Percentiles rank a stretch among this genome's conserved stretches.
These are phyloP conservation scores for Heliconius charithonia DNA, from an alignment of 2,888 invertebrate species.

Conservation along the genomic window DNA sequence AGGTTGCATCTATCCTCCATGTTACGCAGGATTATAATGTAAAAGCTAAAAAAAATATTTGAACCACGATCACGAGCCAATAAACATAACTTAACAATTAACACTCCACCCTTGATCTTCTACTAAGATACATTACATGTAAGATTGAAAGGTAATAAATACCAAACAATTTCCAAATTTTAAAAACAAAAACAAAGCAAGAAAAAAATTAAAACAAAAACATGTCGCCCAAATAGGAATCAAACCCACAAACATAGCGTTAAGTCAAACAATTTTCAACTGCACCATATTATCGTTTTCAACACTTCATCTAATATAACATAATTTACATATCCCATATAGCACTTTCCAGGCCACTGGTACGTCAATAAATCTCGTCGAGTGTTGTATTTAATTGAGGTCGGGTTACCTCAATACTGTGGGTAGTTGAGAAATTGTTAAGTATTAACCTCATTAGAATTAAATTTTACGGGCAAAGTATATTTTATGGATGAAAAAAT, in stretches of 20 bases:
- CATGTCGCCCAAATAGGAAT: not conserved
- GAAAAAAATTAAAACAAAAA: no score
- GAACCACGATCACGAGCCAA: no score
- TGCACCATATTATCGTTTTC: not conserved
- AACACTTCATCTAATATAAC: not conserved
- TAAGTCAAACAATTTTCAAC: not conserved
- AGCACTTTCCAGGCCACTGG: slow-evolving; percentile 14
- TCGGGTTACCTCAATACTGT: slow-evolving; percentile 15
- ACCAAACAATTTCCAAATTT: no score
- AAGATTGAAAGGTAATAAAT: no score
- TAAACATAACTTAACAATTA: no score
- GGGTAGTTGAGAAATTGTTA: slow-evolving; percentile 30
- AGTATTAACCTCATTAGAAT: slow-evolving; percentile 28
- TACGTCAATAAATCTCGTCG: not conserved
- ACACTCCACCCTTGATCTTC: no score
- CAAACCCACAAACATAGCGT: not conserved
- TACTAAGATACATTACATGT: no score
- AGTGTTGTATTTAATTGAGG: slow-evolving; percentile 17
- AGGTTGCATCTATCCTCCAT: no score
- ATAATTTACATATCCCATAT: slow-evolving; percentile 11
- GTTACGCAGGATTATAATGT: no score
- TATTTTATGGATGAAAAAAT: slow-evolving; percentile 13
- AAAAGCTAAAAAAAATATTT: no score
- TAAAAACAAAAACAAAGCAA: no score
- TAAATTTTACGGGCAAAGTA: slow-evolving; percentile 27